A percentile compares a stretch with the other conserved stretches of the same genome.
These are phyloP conservation scores for Bhutanitis thaidina DNA, from an alignment of 2,888 invertebrate genomes.

Conservation along the genomic window DNA sequence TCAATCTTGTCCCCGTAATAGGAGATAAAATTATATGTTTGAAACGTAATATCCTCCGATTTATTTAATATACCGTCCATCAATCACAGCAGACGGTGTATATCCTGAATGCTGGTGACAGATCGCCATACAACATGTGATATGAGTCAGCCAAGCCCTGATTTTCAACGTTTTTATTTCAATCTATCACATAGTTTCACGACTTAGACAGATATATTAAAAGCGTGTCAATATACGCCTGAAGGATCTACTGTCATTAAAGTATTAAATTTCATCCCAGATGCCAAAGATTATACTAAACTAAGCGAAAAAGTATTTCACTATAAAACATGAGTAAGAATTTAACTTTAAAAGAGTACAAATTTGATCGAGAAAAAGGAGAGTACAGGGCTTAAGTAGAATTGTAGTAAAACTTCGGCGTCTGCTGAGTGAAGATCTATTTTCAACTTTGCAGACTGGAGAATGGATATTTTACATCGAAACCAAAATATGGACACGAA, in stretches of 20 bases:
- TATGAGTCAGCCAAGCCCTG: slow-evolving; percentile 32
- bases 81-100: slow-evolving; percentile 60
- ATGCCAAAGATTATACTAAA: neutral
- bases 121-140: slow-evolving; percentile 62
- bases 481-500: slow-evolving; percentile 21
- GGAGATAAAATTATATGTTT: slow-evolving; percentile 66
- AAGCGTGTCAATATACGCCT: slow-evolving; percentile 6
- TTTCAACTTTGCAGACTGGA: slow-evolving; percentile 34
- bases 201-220: slow-evolving; percentile 5
- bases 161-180: slow-evolving; percentile 22
- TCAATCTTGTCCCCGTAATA: slow-evolving; percentile 64
- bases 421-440: slow-evolving; percentile 35
- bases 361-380: slow-evolving; percentile 20
- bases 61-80: slow-evolving; percentile 74
- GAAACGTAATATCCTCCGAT: slow-evolving; percentile 69
- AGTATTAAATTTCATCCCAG: neutral
- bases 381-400: slow-evolving; percentile 29
- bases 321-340: neutral
- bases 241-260: neutral
- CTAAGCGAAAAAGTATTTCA: too few species aligned
- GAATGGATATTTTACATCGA: slow-evolving; percentile 26
- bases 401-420: slow-evolving; percentile 36
- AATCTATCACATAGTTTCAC: slow-evolving; percentile 11
- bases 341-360: slow-evolving; percentile 9
- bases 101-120: slow-evolving; percentile 59